These are phyloP conservation scores for Gambusia yucatana DNA, from an alignment of 2,797 vertebrate genomes.

Conservation along the genomic window DNA sequence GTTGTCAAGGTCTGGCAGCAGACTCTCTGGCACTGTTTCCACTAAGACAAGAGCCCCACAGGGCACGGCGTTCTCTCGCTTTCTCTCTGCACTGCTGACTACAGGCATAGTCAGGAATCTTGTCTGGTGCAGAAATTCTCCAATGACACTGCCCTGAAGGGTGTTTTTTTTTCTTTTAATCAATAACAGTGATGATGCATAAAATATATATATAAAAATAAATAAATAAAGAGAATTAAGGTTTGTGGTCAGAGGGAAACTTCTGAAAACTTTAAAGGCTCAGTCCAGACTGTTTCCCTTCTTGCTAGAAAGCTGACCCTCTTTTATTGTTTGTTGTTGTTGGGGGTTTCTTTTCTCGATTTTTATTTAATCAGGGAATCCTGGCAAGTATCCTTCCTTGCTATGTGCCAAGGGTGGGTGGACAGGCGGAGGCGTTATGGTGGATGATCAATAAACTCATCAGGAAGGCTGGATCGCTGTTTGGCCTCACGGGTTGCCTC, in stretches of 20 bases:
- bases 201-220: background rate
- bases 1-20: background rate
- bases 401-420: background rate
- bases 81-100: constrained; percentile 2
- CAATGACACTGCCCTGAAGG: background rate
- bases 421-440: background rate
- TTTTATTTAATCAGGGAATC: background rate
- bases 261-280: background rate
- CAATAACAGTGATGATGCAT: constrained; percentile 1
- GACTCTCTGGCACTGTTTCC: constrained; percentile 8
- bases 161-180: background rate
- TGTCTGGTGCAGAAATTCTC: constrained; percentile 8
- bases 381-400: background rate
- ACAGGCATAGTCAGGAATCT: constrained; percentile 1
- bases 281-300: background rate
- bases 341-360: background rate
- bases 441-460: constrained; percentile 6
- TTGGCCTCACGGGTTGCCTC: background rate
- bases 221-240: background rate
- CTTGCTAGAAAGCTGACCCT: background rate
- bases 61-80: background rate
- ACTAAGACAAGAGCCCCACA: constrained; percentile 1
- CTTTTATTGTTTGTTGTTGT: background rate
- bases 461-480: background rate
- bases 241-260: background rate